These are phyloP conservation scores for Strongylocentrotus purpuratus DNA, from an alignment of 35 echinoderm and acorn worm species.

Conservation along the genomic window DNA sequence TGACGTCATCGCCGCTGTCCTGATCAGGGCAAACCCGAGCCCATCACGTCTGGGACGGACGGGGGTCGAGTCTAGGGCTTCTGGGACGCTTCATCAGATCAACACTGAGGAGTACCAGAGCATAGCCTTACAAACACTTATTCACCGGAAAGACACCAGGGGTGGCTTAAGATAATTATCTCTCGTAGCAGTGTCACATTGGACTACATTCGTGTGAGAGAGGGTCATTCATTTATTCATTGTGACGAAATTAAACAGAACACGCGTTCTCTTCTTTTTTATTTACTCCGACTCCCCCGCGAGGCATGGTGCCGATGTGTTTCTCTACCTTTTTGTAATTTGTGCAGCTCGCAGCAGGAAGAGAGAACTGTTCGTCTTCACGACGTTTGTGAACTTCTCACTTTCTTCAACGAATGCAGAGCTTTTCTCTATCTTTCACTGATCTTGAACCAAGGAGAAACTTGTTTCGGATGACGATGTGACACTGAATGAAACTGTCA, in stretches of 20 bases:
- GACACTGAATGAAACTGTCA: background rate
- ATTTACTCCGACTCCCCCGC: background rate
- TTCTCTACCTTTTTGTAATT: background rate
- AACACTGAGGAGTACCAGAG: background rate
- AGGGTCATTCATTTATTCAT: background rate
- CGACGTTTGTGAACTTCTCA: background rate
- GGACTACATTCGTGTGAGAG: background rate
- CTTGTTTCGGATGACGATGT: background rate
- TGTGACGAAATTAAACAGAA: background rate
- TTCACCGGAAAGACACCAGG: background rate
- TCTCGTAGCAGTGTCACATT: background rate
- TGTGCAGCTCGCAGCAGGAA: background rate
- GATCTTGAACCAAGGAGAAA: background rate
- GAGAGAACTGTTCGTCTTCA: background rate
- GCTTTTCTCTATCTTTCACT: background rate
- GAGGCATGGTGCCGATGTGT: background rate
- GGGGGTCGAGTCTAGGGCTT: background rate
- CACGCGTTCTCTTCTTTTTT: background rate
- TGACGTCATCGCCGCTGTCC: background rate
- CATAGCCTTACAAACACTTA: background rate
- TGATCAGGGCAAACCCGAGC: background rate
- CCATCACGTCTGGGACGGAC: background rate
- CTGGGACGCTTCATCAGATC: background rate
- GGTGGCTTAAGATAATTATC: background rate
- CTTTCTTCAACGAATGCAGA: background rate